Evolutionary conservation across 2,888 invertebrate genomes (phyloP).

Genomic region (Mylabris sibirica): DNA sequence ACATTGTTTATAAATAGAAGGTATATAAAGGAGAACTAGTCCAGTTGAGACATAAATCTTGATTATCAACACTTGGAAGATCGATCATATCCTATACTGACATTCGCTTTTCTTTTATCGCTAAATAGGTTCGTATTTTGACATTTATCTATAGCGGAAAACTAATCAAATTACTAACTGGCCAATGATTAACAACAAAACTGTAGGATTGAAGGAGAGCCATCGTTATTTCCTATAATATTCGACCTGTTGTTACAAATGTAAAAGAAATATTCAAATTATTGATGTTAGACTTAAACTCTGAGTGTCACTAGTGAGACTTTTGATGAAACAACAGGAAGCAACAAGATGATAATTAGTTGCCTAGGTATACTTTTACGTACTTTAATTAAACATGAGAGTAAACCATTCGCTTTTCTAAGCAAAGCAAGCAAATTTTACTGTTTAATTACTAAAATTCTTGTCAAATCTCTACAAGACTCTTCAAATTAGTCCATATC

Average conservation of each 20-base stretch:
- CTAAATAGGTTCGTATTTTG: background rate
- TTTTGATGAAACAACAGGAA: background rate
- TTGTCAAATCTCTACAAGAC: background rate
- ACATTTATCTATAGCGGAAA: background rate
- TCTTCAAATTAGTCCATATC: background rate
- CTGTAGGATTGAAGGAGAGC: too few relatives aligned
- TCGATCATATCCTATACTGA: conserved; percentile 11
- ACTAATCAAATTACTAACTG: background rate
- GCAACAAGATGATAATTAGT: conserved; percentile 2
- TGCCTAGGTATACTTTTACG: background rate
- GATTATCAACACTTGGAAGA: conserved; percentile 7
- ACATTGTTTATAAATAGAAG: background rate
- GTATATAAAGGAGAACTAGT: background rate
- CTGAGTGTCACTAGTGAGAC: background rate
- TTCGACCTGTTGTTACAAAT: too few relatives aligned
- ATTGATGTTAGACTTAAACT: background rate
- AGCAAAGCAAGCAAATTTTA: background rate
- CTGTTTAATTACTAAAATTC: background rate
- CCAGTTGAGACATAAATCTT: conserved; percentile 2
- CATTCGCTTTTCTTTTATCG: background rate
- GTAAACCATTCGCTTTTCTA: background rate
- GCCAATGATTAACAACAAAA: background rate
- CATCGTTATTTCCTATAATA: too few relatives aligned
- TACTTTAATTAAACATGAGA: background rate
- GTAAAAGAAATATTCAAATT: too few relatives aligned